Evolutionary conservation across 2,113 vertebrate species (phyloP), one percentile per base, ranked within the genome.

Genomic region (Natator depressus): DNA sequence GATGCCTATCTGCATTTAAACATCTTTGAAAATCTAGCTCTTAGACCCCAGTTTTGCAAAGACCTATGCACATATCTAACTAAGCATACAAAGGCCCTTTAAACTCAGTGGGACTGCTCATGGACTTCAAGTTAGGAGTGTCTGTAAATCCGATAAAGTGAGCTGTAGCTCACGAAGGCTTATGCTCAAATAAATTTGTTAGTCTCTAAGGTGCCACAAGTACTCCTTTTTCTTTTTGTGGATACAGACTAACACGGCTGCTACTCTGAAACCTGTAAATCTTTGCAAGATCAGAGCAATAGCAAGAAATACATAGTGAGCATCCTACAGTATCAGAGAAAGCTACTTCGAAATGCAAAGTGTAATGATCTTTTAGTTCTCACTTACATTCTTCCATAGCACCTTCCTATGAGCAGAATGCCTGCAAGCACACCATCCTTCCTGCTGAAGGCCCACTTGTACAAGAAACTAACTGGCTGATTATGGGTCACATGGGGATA

Each of bases 21-120:
- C 46, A 6, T 55, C 42, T 88, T 82, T 69, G 59, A 82, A 94
- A 91, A 94, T 82, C 78, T 75, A 38, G 69, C 11, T 31, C 80
- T 93, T 93, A 76, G 47, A 38, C 51, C 55, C 83, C 80, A 24
- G 17, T 13, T 62, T 12, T 78, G 53, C 72, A 62, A 89, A 88
- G 69, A 13, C 11, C 42, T 78, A 38, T 46, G 47, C 16, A 3
- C 1, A 51, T 0, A 1, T 9, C 38, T 83, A 19, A 85, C 53
- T 20, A 47, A 47, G 38, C 75, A 76, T 10, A 87, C 20, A 7
- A 55, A 46, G 65, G n/a, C 62, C 65, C 4, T n/a, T 85, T 82
- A 82, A 87, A 69, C 14, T 10, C 35, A 38, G 35, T n/a, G 35
- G 65, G 16, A 38, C 65, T 69, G 65, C 35, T 69, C 65, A 69